Percentiles rank a stretch among this genome's conserved stretches.
These are phyloP conservation scores for Atrichornis clamosus DNA, from an alignment of 2,113 vertebrate species.

Conservation along the genomic window DNA sequence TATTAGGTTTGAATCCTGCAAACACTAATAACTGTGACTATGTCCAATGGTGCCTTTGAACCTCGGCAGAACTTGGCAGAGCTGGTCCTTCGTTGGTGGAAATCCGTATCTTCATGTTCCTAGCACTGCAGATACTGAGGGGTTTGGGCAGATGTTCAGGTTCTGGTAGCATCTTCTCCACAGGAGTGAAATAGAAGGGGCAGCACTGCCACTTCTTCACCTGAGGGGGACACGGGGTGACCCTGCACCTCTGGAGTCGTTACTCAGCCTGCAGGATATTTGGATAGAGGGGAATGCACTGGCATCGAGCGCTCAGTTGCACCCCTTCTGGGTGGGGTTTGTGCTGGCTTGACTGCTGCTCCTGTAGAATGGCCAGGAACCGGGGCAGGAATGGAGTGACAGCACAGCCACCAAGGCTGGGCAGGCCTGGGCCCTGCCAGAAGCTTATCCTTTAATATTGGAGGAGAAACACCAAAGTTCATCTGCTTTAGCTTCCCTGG, in stretches of 20 bases:
- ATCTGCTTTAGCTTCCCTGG: background rate
- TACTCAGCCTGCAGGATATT: fast-evolving
- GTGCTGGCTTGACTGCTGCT: background rate
- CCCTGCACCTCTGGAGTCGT: fast-evolving
- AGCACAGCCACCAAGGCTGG: background rate
- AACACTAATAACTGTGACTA: background rate
- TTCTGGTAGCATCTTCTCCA: fast-evolving
- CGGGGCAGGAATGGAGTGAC: fast-evolving
- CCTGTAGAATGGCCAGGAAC: background rate
- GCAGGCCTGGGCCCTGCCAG: background rate
- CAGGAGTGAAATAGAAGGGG: fast-evolving
- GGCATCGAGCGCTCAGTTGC: fast-evolving
- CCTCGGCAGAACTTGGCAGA: background rate
- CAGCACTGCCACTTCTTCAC: background rate
- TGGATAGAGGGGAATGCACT: background rate
- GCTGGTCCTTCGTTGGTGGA: background rate
- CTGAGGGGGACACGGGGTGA: no score
- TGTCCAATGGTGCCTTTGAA: background rate
- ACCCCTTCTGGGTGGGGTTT: background rate
- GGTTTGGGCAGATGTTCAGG: background rate
- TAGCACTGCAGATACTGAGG: background rate
- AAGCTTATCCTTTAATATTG: background rate
- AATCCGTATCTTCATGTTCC: background rate
- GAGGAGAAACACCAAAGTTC: background rate
- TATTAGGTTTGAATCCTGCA: background rate